These are phyloP conservation scores for Brachyrhaphis roseni DNA, from an alignment of 2,797 vertebrate genomes.

Conservation along the genomic window DNA sequence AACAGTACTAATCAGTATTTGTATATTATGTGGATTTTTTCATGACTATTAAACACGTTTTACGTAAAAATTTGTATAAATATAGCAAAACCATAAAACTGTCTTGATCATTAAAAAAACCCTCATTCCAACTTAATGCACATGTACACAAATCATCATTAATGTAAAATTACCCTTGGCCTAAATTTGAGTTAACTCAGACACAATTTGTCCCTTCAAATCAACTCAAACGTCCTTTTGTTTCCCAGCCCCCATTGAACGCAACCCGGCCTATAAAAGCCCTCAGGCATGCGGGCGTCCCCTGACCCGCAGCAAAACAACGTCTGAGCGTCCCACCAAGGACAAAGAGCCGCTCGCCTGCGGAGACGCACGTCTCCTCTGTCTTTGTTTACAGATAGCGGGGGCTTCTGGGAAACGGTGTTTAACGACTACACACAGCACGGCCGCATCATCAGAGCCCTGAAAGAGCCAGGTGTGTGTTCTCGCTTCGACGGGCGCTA, in stretches of 20 bases:
- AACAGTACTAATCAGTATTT: neutral
- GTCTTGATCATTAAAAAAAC: neutral
- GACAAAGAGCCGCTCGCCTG: slow-evolving; percentile 45
- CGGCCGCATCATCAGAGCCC: slow-evolving; percentile 14
- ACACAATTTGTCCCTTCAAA: neutral
- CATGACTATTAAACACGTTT: neutral
- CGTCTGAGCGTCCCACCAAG: slow-evolving; percentile 33
- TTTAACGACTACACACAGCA: neutral
- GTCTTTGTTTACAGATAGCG: slow-evolving; percentile 55
- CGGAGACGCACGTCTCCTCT: slow-evolving; percentile 11
- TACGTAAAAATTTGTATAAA: neutral
- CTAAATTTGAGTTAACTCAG: neutral
- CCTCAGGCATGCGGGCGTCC: slow-evolving; percentile 1
- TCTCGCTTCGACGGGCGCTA: slow-evolving; percentile 43
- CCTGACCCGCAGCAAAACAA: slow-evolving; percentile 29
- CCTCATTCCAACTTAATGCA: neutral
- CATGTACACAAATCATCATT: neutral
- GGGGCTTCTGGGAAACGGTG: slow-evolving; percentile 25
- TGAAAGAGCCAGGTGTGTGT: slow-evolving; percentile 20
- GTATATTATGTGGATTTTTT: neutral
- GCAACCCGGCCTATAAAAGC: neutral
- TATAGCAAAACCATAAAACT: neutral
- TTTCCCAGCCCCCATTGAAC: slow-evolving; percentile 1
- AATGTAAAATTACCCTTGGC: neutral
- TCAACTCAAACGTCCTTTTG: slow-evolving; percentile 12